Evolutionary conservation across 2,113 vertebrate genomes (phyloP), one percentile per base, ranked within the genome.

Genomic region (Cranoglanis bouderius): DNA sequence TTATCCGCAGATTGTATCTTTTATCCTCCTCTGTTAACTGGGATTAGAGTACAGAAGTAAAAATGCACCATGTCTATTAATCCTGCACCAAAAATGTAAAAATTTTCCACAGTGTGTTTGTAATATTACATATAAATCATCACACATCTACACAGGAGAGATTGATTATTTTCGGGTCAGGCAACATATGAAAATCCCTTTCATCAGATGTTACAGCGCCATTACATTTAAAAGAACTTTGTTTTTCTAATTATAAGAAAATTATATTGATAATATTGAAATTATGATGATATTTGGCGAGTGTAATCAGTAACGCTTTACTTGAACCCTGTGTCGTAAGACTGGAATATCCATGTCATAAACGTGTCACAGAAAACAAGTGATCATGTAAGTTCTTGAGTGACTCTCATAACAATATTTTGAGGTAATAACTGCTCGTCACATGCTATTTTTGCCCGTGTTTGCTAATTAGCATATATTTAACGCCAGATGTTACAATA

Each of bases 151-250:
- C 7, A 26, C 24, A 26, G 59, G 24, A 61, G 24, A 61, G 59
- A 0, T 9, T 5, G 18, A 57, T 21, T 24, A 24, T 19, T 6
- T 3, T 90, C 85, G 80, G 49, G 85, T 88, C 51, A 89, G 49
- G 89, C 75, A 92, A 92, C 77, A 78, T 85, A 86, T 49, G 53
- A 77, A 65, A 81, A 95, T 95, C 94, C 95, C 94, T 95, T 95
- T 95, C 84, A 92, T 84, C 91, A 92, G 92, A 89, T 94, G 43
- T 87, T 63, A 74, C 84, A 81, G 90, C 88, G 90, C 67, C 40
- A 77, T 78, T 63, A 78, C 55, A 86, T 59, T 14, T 14, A 86
- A 59, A 13, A 16, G 51, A 85, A 14, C 74, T 57, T 21, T 61
- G 26, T 82, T 70, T 84, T 40, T 6, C 18, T 40, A 74, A 74